Evolutionary conservation across 1,140 invertebrate species (phyloP).

Genomic region (Brachionus plicatilis): DNA sequence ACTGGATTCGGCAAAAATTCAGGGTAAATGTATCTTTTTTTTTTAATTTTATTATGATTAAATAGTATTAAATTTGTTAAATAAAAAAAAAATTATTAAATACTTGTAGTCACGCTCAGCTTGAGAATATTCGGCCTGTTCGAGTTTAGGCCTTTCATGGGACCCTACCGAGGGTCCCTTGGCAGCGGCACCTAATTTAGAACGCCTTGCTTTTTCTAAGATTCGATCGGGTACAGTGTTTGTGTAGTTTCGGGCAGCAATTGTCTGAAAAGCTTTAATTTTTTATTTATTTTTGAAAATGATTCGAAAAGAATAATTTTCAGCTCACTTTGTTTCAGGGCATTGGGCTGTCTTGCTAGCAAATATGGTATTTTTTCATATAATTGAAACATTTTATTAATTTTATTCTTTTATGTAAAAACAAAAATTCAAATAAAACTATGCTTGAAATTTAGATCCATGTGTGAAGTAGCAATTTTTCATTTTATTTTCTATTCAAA

Average conservation of each 20-base stretch:
- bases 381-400: constrained; percentile 2
- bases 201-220: constrained; percentile 19
- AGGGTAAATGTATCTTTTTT: constrained; percentile 71
- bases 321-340: background rate
- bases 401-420: background rate
- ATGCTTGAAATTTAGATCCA: background rate
- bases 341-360: background rate
- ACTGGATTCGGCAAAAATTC: constrained; percentile 88
- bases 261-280: background rate
- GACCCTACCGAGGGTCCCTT: background rate
- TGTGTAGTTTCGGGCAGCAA: background rate
- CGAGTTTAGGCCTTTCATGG: background rate
- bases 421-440: background rate
- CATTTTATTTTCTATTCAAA: background rate
- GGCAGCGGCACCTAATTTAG: constrained; percentile 7
- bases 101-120: constrained; percentile 36
- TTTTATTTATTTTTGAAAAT: background rate
- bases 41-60: background rate
- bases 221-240: constrained; percentile 25
- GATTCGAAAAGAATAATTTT: background rate
- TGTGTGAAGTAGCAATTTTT: constrained; percentile 28
- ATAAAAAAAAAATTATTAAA: background rate
- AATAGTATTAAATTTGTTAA: background rate
- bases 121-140: background rate
- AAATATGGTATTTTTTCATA: background rate